Conservation (phyloP, 2,113 vertebrate species). For the Stegastes partitus region DNA sequence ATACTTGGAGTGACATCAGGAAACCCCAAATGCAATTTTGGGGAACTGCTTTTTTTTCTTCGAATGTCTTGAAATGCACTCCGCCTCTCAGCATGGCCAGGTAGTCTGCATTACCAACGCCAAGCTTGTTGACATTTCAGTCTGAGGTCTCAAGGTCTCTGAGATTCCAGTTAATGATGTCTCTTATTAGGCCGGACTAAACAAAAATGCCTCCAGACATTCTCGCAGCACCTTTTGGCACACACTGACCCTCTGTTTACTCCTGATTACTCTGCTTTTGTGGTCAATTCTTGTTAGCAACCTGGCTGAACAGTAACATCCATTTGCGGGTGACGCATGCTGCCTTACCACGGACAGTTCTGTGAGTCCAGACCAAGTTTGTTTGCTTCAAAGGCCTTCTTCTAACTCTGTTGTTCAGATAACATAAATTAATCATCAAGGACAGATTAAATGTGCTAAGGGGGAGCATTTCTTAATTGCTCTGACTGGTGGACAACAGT, state of each 20-base stretch:
- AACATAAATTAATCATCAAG: constrained; percentile 42
- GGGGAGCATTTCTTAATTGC: not conserved
- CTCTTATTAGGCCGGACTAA: not conserved
- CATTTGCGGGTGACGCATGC: no score
- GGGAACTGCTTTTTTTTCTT: no score
- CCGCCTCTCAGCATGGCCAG: no score
- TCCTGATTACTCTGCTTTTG: not conserved
- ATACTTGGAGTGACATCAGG: not conserved
- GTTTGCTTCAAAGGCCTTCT: constrained; percentile 5
- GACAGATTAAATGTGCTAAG: no score
- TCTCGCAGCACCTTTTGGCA: constrained; percentile 6
- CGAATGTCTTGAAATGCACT: no score
- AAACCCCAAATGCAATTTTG: no score
- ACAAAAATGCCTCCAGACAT: not conserved
- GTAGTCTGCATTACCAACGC: no score
- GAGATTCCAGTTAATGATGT: not conserved
- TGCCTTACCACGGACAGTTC: not conserved
- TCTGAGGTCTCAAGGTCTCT: not conserved
- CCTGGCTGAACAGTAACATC: not conserved
- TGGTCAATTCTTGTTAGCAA: not conserved
- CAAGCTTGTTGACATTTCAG: constrained; percentile 11
- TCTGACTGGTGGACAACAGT: not conserved
- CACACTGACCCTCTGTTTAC: not conserved
- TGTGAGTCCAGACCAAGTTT: no score
- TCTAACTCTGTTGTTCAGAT: not conserved